A percentile compares a stretch with the other conserved stretches of the same genome.
Conservation (phyloP, 2,113 vertebrate genomes). For the Coracopsis vasa region DNA sequence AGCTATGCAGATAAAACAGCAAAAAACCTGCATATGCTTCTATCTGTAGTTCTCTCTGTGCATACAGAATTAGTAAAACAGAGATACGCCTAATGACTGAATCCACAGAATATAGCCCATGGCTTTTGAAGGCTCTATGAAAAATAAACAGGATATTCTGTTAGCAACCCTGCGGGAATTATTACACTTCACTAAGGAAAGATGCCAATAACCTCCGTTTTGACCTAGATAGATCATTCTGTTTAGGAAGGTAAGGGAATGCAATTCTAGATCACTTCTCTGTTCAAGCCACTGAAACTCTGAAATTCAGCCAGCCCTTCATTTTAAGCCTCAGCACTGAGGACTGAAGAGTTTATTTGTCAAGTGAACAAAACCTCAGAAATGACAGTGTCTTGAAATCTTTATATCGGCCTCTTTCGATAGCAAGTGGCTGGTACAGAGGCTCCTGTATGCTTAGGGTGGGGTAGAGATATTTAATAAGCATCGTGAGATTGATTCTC, state of each 20-base stretch:
- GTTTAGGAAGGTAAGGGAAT: constrained; percentile 37
- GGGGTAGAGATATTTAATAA: not conserved
- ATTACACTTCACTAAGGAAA: constrained; percentile 56
- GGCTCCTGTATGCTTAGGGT: not conserved
- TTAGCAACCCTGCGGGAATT: constrained; percentile 57
- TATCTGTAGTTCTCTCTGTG: not conserved
- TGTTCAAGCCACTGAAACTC: not conserved
- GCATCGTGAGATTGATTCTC: not conserved
- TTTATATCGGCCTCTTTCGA: not conserved
- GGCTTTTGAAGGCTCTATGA: constrained; percentile 30
- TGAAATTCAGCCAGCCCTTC: constrained; percentile 21
- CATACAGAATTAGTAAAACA: constrained; percentile 23
- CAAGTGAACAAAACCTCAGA: not conserved
- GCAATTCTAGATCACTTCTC: constrained; percentile 29
- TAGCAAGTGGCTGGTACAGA: too few species aligned
- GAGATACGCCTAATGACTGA: not conserved
- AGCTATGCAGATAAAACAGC: constrained; percentile 5
- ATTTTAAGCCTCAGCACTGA: not conserved
- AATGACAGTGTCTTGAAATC: not conserved
- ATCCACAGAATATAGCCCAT: not conserved
- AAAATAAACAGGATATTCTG: constrained; percentile 66
- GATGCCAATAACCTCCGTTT: constrained; percentile 62
- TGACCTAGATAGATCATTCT: constrained; percentile 63
- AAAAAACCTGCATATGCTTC: not conserved
- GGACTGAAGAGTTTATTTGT: not conserved